Conservation (phyloP, 2,113 vertebrate genomes). For the Ahaetulla prasina region DNA sequence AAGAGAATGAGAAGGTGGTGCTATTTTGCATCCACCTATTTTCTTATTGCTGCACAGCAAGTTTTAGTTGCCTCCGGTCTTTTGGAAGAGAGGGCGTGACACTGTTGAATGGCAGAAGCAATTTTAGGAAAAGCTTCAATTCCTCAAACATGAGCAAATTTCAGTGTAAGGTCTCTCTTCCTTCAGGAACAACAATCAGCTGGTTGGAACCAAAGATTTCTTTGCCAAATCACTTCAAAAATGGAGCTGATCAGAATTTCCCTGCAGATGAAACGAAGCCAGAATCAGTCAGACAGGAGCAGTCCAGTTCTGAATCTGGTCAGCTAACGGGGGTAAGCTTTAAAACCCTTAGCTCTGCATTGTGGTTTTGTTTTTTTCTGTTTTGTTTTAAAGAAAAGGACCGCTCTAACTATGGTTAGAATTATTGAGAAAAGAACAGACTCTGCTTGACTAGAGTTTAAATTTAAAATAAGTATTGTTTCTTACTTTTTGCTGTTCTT, state of each 20-base stretch:
- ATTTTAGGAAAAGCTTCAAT: slow-evolving; percentile 11
- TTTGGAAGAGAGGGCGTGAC: slow-evolving; percentile 32
- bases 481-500: slow-evolving; percentile 6
- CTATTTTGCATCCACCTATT: slow-evolving; percentile 53
- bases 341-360: slow-evolving; percentile 26
- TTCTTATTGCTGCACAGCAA: slow-evolving; percentile 60
- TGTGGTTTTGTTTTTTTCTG: background rate
- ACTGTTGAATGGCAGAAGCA: slow-evolving; percentile 46
- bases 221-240: slow-evolving; percentile 86
- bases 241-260: slow-evolving; percentile 82
- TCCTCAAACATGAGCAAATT: slow-evolving; percentile 77
- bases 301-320: slow-evolving; percentile 73
- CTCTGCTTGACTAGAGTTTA: background rate
- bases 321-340: slow-evolving; percentile 84
- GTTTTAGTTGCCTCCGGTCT: slow-evolving; percentile 53
- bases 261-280: slow-evolving; percentile 70
- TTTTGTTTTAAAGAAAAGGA: background rate
- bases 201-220: slow-evolving; percentile 94
- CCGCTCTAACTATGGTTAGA: background rate
- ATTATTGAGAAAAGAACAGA: background rate
- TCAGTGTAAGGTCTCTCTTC: slow-evolving; percentile 74
- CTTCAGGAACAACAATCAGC: slow-evolving; percentile 87
- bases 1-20: slow-evolving; percentile 36
- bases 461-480: background rate
- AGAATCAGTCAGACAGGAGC: slow-evolving; percentile 74